phyloP scores from a whole-genome alignment of 35 echinoderm and acorn worm genomes.

The Ophiothrix spiculata region DNA sequence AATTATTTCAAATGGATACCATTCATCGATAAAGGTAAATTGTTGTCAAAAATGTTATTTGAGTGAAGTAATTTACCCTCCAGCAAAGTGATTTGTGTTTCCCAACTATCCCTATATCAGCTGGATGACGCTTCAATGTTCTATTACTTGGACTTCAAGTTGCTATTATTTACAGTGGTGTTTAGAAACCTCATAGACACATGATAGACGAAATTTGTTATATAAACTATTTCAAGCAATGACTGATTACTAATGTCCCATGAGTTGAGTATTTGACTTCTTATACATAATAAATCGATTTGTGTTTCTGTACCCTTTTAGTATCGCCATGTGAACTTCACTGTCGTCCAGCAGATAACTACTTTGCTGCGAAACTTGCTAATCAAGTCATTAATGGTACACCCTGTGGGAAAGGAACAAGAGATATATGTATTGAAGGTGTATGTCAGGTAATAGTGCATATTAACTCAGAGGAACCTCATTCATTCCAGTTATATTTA shows the following conservation, averaged over 20 bases:
- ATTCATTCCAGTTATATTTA: no score
- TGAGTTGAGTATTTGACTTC: neutral
- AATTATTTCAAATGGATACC: constrained; percentile 47
- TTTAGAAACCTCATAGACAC: no score
- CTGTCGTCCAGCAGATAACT: constrained; percentile 7
- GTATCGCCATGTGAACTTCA: constrained; percentile 33
- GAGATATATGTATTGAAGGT: constrained; percentile 87
- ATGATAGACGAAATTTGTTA: neutral
- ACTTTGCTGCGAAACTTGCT: constrained; percentile 25
- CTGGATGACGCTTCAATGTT: no score
- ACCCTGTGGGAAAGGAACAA: constrained; percentile 50
- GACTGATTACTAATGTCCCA: neutral
- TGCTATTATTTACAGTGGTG: no score
- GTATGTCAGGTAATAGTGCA: constrained; percentile 80
- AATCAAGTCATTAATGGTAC: constrained; percentile 71
- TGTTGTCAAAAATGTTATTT: neutral
- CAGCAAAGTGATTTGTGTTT: neutral
- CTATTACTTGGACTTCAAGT: no score
- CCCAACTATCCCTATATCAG: neutral
- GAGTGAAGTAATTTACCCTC: neutral
- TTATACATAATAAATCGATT: neutral
- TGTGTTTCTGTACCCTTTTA: neutral
- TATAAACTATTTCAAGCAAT: neutral
- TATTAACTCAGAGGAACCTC: no score
- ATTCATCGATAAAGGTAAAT: constrained; percentile 43